Evolutionary conservation across 1,140 invertebrate species (phyloP), one percentile per base, ranked within the genome.

Genomic region (Nebria ingens): DNA sequence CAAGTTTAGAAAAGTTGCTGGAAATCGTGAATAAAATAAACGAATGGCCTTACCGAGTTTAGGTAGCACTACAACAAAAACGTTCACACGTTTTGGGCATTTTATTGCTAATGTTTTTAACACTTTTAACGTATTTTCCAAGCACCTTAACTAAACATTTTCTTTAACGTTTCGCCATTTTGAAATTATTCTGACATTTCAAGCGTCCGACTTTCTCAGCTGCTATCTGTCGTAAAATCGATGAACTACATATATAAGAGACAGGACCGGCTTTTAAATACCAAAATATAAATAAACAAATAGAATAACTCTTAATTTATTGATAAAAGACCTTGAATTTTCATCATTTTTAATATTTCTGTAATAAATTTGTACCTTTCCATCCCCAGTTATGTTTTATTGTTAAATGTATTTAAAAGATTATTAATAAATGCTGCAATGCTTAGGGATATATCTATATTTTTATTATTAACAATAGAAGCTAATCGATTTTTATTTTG

Each of bases 151-250:
- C 40, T 4, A n/a, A 12, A 45, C 3, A 11, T 45, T 45, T 45
- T 9, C 3, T 6, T 45, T 17, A 12, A 17, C 17, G 40, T 12
- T 12, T 17, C 40, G 15, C 40, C 40, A 45, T 45, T 17, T 9
- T 45, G 40, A 45, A 45, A 45, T 45, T 11, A n/a, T 11, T 45
- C 40, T 45, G 40, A 45, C 40, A 17, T 45, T 45, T 45, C 6
- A 17, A 17, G 40, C 40, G 40, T 45, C 40, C 40, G 40, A 45
- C 6, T 45, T 45, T 45, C 15, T 11, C 6, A 12, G 40, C 40
- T 45, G 15, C 40, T 17, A 45, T 17, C 40, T 45, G 40, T 17
- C 3, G 15, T 17, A 4, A 17, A 6, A 45, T 12, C 40, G 17
- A 17, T 45, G 17, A 45, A 45, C 40, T 17, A 45, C 40, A 45